phyloP scores from a whole-genome alignment of 1,140 invertebrate species.

The Ridgeia piscesae region DNA sequence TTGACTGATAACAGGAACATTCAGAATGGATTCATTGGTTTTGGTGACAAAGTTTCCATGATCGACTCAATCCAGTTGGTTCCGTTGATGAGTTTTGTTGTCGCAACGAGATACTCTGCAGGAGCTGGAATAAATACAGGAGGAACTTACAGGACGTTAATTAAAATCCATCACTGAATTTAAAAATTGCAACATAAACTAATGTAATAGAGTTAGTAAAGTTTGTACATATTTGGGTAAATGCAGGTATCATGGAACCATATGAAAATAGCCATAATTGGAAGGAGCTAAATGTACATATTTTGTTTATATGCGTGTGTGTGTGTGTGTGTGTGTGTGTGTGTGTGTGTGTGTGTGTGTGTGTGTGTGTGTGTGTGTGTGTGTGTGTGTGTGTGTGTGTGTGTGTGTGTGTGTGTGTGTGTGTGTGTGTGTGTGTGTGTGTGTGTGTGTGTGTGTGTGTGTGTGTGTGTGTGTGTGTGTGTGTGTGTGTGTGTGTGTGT shows the following conservation, averaged over 20 bases:
- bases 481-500: too few species aligned
- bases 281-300: not conserved
- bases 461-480: too few species aligned
- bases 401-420: too few species aligned
- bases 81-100: constrained; percentile 91
- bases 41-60: constrained; percentile 61
- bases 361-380: constrained; percentile 46
- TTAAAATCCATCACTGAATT: not conserved
- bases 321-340: not conserved
- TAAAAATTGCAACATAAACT: not conserved
- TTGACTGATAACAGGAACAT: not conserved
- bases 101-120: constrained; percentile 88
- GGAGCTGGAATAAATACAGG: constrained; percentile 66
- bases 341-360: not conserved
- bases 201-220: not conserved
- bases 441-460: too few species aligned
- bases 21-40: constrained; percentile 51
- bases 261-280: not conserved
- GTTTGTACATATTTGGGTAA: not conserved
- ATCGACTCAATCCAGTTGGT: constrained; percentile 79
- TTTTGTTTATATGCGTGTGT: not conserved
- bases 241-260: not conserved
- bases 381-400: too few species aligned
- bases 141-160: not conserved
- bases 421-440: too few species aligned